Evolutionary conservation across 2,797 vertebrate species (phyloP), one percentile per base, ranked within the genome.

Genomic region (Acestrorhynchus altus): DNA sequence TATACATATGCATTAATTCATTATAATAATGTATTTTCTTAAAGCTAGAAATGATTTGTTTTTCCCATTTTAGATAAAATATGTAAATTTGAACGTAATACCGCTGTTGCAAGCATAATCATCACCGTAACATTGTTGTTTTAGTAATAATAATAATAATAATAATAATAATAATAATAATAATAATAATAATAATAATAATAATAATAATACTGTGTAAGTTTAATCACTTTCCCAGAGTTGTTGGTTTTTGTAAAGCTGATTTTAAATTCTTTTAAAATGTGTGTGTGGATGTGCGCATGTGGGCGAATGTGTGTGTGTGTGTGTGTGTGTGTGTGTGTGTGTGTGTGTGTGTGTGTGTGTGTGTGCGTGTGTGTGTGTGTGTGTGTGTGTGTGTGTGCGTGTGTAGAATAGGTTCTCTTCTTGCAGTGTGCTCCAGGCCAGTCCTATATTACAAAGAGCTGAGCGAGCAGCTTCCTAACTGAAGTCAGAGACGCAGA

Each of bases 211-310:
- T 75, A 80, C 52, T 61, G 51, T 71, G 65, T 79, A 74, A 71
- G 76, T 77, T 86, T 72, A 73, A 46, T 86, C 51, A 75, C 81
- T 87, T 83, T 82, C 86, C 88, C 87, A 89, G 87, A 90, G 88
- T 86, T 80, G 82, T 83, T 81, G 78, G 73, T 81, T 86, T 85
- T 87, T 85, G 77, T 87, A 71, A 88, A 86, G 86, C 84, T 86
- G 84, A 87, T 79, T 79, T 72, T 80, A 52, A 59, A 74, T 81
- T 81, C 78, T 82, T 59, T 81, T 86, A 66, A 70, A 83, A 84
- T 68, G 66, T 60, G 77, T 74, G 31, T 35, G 2, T 35, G 66
- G 57, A 76, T 74, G 60, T 76, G 78, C 68, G 65, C 60, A 76
- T 74, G 60, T 76, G 80, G 68, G 65, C 6, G 31, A 2, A 70